Evolutionary conservation across 2,888 invertebrate genomes (phyloP), one percentile per base, ranked within the genome.

Genomic region (Tetragonula carbonaria): DNA sequence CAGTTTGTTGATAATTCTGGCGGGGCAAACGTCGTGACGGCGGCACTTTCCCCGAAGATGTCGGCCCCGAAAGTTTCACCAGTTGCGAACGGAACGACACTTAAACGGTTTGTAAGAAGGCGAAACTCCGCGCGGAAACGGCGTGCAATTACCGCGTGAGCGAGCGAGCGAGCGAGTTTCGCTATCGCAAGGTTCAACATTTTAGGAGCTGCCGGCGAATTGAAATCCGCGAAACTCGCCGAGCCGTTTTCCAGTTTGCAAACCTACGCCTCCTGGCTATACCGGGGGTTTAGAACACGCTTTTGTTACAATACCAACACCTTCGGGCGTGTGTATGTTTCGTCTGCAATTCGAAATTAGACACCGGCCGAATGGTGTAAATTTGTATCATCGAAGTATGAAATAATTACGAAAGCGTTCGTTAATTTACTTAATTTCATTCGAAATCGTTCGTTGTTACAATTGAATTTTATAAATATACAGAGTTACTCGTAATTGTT

Each of bases 51-150:
- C 33, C 23, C 38, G 28, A n/a, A 65, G 53, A 74, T 59, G 38
- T 28, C 16, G n/a, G 13, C 33, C 3, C 50, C 50, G 55, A 84
- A 74, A 84, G 68, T 75, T 75, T 70, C 33, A 28, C 74, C 66
- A 18, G 21, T 62, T 71, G 13, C 5, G 45, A 63, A 50, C 38
- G 62, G 63, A 84, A 66, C 76, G 77, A 57, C 59, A 74, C 80
- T 66, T 67, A 77, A 84, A 84, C 77, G 63, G 74, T 73, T 85
- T 65, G 85, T 80, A 67, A 84, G 73, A 74, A 73, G 57, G 62
- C 28, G 65, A 77, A 68, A 76, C 65, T 75, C 63, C 28, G 38
- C 50, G 72, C 38, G 38, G 38, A 38, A 83, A 33, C 50, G 71
- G 45, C 59, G 53, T 23, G 68, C 63, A 77, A 84, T 84, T 84